phyloP scores from a whole-genome alignment of 2,888 invertebrate species.

The Palloptera scutellata region DNA sequence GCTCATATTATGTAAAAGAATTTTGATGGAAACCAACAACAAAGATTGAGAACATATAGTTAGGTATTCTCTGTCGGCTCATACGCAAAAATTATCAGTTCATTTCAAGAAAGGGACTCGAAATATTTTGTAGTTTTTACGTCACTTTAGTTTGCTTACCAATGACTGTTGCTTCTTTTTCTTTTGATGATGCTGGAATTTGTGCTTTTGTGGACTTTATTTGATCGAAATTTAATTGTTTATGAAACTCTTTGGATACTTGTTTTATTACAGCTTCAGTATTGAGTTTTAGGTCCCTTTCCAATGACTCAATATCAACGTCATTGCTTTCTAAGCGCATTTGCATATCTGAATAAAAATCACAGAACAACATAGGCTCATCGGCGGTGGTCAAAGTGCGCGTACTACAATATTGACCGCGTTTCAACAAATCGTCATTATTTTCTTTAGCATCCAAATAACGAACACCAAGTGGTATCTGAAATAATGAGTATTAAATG shows the following conservation, averaged over 20 bases:
- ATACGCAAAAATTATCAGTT: no score
- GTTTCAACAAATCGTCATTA: conserved; percentile 56
- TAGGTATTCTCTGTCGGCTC: no score
- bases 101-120: no score
- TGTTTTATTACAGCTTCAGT: conserved; percentile 57
- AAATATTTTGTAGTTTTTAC: conserved; percentile 31
- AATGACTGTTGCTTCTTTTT: not conserved
- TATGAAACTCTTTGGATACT: conserved; percentile 56
- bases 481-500: not conserved
- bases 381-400: conserved; percentile 56
- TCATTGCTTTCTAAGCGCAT: conserved; percentile 62
- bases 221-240: conserved; percentile 55
- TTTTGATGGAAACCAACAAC: no score
- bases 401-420: conserved; percentile 62
- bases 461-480: conserved; percentile 58
- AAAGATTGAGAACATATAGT: no score
- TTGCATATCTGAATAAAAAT: conserved; percentile 63
- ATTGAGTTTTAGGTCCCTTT: conserved; percentile 56
- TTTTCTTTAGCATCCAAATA: conserved; percentile 52
- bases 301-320: conserved; percentile 59
- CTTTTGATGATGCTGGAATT: conserved; percentile 19
- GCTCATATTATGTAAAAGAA: no score
- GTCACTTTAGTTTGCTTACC: no score
- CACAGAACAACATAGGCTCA: conserved; percentile 61
- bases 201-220: conserved; percentile 51